Conservation (phyloP, 2,888 invertebrate genomes). For the Habrosyne pyritoides region DNA sequence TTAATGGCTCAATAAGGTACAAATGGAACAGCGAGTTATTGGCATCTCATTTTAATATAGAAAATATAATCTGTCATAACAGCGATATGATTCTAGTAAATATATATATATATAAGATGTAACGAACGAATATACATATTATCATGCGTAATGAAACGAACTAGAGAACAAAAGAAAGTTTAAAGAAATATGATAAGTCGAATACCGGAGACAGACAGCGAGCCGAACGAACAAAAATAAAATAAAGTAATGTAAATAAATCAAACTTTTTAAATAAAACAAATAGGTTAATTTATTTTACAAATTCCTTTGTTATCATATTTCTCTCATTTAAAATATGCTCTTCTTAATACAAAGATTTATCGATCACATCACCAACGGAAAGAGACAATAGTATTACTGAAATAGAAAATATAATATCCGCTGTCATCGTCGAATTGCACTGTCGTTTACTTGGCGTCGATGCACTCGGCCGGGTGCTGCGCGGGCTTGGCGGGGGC, state of each 20-base stretch:
- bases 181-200: constrained; percentile 66
- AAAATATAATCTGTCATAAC: constrained; percentile 77
- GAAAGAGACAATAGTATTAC: constrained; percentile 60
- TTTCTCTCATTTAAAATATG: constrained; percentile 83
- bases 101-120: constrained; percentile 65
- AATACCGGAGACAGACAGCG: constrained; percentile 41
- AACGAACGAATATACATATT: constrained; percentile 68
- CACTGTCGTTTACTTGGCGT: constrained; percentile 69
- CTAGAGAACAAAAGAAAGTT: constrained; percentile 42
- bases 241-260: constrained; percentile 47
- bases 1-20: constrained; percentile 74
- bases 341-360: constrained; percentile 82
- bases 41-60: constrained; percentile 77
- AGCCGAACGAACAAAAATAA: constrained; percentile 30
- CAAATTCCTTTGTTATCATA: constrained; percentile 83
- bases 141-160: constrained; percentile 47
- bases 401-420: constrained; percentile 62
- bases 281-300: constrained; percentile 83
- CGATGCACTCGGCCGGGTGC: constrained; percentile 78
- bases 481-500: constrained; percentile 66
- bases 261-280: constrained; percentile 76
- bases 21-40: constrained; percentile 72
- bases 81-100: constrained; percentile 70
- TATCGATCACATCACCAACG: constrained; percentile 78
- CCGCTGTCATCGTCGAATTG: constrained; percentile 26